These are phyloP conservation scores for Burhinus bistriatus DNA, from an alignment of 2,113 vertebrate genomes.

Conservation along the genomic window DNA sequence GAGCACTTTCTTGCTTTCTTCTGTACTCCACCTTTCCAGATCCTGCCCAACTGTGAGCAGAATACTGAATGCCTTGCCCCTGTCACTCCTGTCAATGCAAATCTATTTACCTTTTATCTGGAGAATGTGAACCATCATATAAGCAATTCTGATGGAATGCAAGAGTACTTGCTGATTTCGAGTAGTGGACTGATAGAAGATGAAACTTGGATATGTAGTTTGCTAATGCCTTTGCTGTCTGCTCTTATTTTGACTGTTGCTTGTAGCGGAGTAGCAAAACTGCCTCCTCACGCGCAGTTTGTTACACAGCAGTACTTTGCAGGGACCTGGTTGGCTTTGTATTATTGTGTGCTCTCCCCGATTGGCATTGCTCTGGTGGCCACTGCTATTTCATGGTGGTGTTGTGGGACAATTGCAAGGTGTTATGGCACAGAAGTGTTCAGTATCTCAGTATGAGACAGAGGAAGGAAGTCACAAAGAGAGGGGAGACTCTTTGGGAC, in stretches of 20 bases:
- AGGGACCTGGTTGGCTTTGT: background rate
- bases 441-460: background rate
- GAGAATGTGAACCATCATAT: background rate
- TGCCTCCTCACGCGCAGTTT: background rate
- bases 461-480: background rate
- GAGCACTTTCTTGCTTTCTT: background rate
- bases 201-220: background rate
- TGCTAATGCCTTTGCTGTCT: background rate
- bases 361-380: background rate
- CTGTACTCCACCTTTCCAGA: background rate
- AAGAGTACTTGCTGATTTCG: background rate
- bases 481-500: background rate
- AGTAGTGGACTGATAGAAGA: background rate
- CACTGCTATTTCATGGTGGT: background rate
- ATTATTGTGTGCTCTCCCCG: fast-evolving
- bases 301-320: background rate
- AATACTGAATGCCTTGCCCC: background rate
- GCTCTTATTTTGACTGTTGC: background rate
- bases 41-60: background rate
- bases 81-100: background rate
- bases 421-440: background rate
- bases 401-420: background rate
- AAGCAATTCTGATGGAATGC: background rate
- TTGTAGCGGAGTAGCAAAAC: background rate
- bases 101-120: background rate